Conservation (phyloP, 2,113 vertebrate genomes). For the Leucosticte australis region DNA sequence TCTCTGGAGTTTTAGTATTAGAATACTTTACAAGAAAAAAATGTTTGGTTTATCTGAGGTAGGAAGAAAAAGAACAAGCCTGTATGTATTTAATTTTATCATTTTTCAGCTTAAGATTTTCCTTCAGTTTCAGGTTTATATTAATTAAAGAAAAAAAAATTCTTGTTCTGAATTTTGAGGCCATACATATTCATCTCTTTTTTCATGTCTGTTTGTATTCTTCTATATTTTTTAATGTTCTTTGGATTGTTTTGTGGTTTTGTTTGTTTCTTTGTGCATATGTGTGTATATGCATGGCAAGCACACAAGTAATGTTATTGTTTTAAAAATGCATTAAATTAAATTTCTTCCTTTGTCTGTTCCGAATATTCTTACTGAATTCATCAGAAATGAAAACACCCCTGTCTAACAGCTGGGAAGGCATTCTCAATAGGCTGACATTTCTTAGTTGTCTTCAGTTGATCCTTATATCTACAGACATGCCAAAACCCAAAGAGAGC, state of each 20-base stretch:
- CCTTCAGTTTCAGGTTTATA: neutral
- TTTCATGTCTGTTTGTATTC: neutral
- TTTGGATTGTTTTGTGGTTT: neutral
- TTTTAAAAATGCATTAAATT: neutral
- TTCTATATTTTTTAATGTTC: neutral
- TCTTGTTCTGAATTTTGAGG: neutral
- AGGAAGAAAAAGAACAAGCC: neutral
- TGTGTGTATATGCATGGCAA: neutral
- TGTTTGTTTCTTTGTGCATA: neutral
- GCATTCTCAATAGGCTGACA: neutral
- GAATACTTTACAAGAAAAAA: neutral
- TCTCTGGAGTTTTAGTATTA: neutral
- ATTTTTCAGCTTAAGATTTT: neutral
- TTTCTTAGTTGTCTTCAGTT: neutral
- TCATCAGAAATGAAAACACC: neutral
- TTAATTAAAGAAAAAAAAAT: neutral
- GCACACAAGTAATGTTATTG: neutral
- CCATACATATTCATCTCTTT: neutral
- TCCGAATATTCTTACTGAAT: neutral
- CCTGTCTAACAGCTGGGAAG: neutral
- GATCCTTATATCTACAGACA: neutral
- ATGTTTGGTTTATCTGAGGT: neutral
- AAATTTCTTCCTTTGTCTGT: neutral
- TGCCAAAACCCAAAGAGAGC: neutral
- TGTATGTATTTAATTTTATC: neutral